Percentiles rank a stretch among this genome's conserved stretches.
These are phyloP conservation scores for Paratrypauchen microcephalus DNA, from an alignment of 2,797 vertebrate species.

Conservation along the genomic window DNA sequence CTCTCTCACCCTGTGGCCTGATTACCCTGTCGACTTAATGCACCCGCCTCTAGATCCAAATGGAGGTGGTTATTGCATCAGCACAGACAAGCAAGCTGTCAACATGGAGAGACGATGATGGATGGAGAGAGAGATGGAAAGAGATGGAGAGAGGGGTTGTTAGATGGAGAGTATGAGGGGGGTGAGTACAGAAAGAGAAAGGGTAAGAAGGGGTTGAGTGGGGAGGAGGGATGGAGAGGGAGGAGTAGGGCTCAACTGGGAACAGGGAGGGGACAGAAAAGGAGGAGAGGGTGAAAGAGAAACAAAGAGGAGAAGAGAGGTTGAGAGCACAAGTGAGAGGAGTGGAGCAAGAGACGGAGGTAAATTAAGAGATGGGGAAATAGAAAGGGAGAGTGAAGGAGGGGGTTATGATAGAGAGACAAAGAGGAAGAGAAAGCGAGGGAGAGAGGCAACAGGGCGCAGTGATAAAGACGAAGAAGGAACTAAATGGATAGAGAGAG, in stretches of 20 bases:
- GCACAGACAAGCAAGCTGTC: constrained; percentile 66
- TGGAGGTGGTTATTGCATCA: constrained; percentile 74
- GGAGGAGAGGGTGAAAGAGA: no score
- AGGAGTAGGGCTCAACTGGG: neutral
- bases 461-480: no score
- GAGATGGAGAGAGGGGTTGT: constrained; percentile 62
- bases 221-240: constrained; percentile 60
- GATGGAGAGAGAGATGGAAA: constrained; percentile 62
- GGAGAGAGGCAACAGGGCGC: constrained; percentile 15
- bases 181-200: no score
- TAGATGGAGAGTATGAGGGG: constrained; percentile 30
- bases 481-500: no score
- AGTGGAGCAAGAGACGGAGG: no score
- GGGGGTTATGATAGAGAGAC: no score
- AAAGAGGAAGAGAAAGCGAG: no score
- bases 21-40: constrained; percentile 76
- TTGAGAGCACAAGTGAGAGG: no score
- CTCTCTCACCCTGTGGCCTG: constrained; percentile 47
- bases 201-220: constrained; percentile 37
- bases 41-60: constrained; percentile 70
- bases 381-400: constrained; percentile 46
- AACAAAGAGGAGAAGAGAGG: neutral
- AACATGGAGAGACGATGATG: constrained; percentile 64
- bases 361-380: no score
- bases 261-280: neutral